These are phyloP conservation scores for Agrypnia vestita DNA, from an alignment of 1,140 invertebrate species.

Conservation along the genomic window DNA sequence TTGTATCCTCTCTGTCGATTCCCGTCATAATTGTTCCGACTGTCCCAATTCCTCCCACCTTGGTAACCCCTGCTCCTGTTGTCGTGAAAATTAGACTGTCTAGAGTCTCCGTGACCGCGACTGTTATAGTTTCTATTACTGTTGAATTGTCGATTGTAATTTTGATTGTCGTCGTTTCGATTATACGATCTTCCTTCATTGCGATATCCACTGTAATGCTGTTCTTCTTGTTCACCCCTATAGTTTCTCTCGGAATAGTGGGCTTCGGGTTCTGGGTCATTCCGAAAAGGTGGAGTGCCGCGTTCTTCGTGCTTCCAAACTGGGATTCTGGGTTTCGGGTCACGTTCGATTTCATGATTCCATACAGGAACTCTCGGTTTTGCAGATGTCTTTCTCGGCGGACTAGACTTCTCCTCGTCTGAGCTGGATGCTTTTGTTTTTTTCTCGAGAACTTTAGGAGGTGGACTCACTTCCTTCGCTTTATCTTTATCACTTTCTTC, in stretches of 20 bases:
- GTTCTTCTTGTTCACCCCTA: constrained; percentile 2
- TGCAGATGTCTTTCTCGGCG: constrained; percentile 37
- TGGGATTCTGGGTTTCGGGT: constrained; percentile 35
- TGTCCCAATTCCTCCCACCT: constrained; percentile 27
- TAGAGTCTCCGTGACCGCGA: constrained; percentile 3
- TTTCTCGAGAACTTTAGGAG: background rate
- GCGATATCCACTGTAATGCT: constrained; percentile 9
- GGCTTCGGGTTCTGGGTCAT: background rate
- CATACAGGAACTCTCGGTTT: constrained; percentile 35
- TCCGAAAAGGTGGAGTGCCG: background rate
- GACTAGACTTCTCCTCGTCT: constrained; percentile 42
- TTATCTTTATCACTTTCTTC: constrained; percentile 45
- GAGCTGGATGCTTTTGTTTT: constrained; percentile 17
- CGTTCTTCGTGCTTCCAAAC: constrained; percentile 27
- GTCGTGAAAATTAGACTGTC: background rate
- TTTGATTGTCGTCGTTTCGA: constrained; percentile 25
- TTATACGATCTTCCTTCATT: constrained; percentile 28
- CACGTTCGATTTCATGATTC: background rate
- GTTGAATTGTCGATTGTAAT: constrained; percentile 10
- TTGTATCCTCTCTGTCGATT: constrained; percentile 28
- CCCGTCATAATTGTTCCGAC: constrained; percentile 16
- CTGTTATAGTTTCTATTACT: constrained; percentile 29
- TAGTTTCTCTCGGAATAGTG: constrained; percentile 17
- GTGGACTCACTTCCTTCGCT: background rate
- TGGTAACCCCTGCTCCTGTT: constrained; percentile 23